Percentiles rank a stretch among this genome's conserved stretches.
These are phyloP conservation scores for Acropternis orthonyx DNA, from an alignment of 2,797 vertebrate species.

Conservation along the genomic window DNA sequence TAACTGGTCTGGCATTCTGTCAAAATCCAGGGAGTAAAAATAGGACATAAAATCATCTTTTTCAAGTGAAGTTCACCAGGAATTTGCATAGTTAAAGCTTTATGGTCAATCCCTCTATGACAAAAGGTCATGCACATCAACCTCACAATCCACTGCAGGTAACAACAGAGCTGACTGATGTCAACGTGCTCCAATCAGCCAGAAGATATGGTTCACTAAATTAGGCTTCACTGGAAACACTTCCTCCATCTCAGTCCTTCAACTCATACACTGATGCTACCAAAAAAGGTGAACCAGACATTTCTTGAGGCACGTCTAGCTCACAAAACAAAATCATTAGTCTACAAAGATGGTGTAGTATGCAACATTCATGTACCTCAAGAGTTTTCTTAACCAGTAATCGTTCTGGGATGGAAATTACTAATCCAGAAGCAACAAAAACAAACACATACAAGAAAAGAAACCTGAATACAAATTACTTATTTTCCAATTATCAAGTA, in stretches of 20 bases:
- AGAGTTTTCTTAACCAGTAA: not conserved
- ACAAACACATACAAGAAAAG: not conserved
- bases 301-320: not conserved
- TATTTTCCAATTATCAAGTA: not conserved
- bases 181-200: not conserved
- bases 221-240: not conserved
- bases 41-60: not conserved
- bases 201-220: not conserved
- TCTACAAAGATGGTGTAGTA: not conserved
- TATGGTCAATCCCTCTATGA: not conserved
- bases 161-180: not conserved
- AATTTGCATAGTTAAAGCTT: not conserved
- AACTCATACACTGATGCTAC: not conserved
- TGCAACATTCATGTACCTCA: not conserved
- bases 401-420: not conserved
- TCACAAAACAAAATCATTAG: not conserved
- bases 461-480: not conserved
- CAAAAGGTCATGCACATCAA: not conserved
- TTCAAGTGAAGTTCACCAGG: not conserved
- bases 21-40: not conserved
- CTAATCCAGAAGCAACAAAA: not conserved
- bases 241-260: not conserved
- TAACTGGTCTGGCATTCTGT: not conserved
- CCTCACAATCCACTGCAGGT: fast-evolving
- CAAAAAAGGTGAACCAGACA: not conserved